phyloP scores from a whole-genome alignment of 92 coral and sea anemone species.

The Epizoanthus ramosus region DNA sequence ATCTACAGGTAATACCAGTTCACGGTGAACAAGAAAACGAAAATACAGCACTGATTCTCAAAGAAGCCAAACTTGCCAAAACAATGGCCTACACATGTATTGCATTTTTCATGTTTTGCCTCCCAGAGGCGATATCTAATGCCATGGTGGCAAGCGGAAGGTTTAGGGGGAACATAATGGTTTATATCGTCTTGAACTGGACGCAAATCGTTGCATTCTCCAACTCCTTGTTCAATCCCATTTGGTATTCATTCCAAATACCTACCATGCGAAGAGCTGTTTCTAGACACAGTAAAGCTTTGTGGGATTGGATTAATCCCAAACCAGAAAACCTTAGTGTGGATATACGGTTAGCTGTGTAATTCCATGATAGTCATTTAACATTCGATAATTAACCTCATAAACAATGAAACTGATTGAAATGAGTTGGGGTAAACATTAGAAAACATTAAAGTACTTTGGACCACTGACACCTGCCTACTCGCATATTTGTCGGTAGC shows the following conservation, averaged over 20 bases:
- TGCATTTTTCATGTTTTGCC: slow-evolving; percentile 13
- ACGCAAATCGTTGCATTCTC: slow-evolving; percentile 13
- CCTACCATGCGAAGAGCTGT: not conserved
- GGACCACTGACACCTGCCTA: too few relatives aligned
- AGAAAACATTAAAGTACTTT: too few relatives aligned
- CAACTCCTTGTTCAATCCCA: slow-evolving; percentile 31
- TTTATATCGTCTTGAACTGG: slow-evolving; percentile 29
- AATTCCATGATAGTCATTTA: too few relatives aligned
- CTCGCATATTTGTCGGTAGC: too few relatives aligned
- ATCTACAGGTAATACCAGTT: not conserved
- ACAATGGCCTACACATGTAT: slow-evolving; percentile 20
- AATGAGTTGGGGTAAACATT: too few relatives aligned
- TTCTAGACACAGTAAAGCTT: not conserved
- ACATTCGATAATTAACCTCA: too few relatives aligned
- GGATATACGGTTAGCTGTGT: too few relatives aligned
- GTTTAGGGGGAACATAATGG: not conserved
- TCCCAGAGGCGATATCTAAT: slow-evolving; percentile 27
- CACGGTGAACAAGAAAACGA: not conserved
- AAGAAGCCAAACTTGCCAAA: slow-evolving; percentile 10
- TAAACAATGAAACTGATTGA: too few relatives aligned
- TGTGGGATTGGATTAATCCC: not conserved
- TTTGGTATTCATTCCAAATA: slow-evolving; percentile 31
- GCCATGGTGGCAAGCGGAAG: not conserved
- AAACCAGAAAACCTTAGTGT: too few relatives aligned
- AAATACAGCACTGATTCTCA: not conserved